Conservation (phyloP, 2,113 vertebrate genomes). For the Mohoua ochrocephala region DNA sequence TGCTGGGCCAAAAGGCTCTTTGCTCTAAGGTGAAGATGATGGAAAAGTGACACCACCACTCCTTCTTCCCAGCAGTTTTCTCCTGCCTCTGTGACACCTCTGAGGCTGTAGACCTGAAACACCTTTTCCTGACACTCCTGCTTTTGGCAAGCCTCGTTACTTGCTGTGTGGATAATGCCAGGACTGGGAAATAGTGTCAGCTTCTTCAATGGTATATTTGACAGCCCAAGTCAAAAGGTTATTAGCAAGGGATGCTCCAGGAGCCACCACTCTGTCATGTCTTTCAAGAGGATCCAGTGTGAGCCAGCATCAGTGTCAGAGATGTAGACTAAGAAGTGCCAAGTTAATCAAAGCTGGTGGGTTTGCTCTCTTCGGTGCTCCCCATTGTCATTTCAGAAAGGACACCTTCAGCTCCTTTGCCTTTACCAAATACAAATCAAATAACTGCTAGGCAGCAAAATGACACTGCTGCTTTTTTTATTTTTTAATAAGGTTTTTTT, state of each 20-base stretch:
- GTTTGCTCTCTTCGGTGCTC: neutral
- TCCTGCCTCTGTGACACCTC: neutral
- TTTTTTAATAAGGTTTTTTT: too few species aligned
- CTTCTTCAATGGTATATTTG: neutral
- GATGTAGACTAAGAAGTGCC: neutral
- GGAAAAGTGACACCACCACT: neutral
- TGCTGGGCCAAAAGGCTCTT: neutral
- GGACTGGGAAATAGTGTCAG: neutral
- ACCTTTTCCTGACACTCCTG: neutral
- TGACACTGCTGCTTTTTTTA: fast-evolving
- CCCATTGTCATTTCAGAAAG: neutral
- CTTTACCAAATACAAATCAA: neutral
- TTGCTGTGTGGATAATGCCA: neutral
- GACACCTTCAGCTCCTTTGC: neutral
- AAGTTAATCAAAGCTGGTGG: neutral
- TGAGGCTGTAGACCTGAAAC: neutral
- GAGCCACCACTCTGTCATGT: neutral
- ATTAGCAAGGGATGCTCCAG: neutral
- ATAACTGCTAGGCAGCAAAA: neutral
- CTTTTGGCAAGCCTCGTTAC: neutral
- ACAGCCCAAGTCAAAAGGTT: neutral
- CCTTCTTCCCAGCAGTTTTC: neutral
- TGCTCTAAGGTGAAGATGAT: neutral
- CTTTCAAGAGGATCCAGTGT: neutral
- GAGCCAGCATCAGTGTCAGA: neutral